These are phyloP conservation scores for Crambe crambe DNA, from an alignment of 37 sponge, comb jelly and placozoan genomes.

Conservation along the genomic window DNA sequence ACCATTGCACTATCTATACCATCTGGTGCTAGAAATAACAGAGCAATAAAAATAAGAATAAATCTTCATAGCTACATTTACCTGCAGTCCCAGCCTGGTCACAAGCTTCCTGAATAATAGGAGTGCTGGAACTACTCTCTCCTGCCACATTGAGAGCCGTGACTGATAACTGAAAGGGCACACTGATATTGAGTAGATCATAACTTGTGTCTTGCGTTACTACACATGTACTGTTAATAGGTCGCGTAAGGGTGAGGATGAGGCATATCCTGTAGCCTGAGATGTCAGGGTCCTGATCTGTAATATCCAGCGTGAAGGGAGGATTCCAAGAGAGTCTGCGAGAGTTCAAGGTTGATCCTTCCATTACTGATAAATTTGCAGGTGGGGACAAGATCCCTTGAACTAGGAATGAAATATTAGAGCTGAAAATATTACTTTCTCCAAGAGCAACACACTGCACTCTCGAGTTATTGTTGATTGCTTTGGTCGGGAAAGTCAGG, in stretches of 20 bases:
- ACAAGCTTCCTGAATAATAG: constrained; percentile 5
- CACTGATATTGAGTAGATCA: neutral
- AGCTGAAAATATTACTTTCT: neutral
- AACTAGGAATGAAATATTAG: neutral
- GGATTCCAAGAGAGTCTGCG: neutral
- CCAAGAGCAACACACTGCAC: neutral
- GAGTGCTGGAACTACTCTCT: constrained; percentile 5
- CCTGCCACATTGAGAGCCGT: constrained; percentile 24
- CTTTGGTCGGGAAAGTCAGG: neutral
- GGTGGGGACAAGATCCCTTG: neutral
- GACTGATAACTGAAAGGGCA: constrained; percentile 13
- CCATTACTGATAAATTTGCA: neutral
- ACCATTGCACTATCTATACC: neutral
- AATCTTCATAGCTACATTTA: neutral
- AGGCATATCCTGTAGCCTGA: constrained; percentile 8
- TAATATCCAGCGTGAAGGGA: constrained; percentile 15
- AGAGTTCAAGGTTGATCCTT: neutral
- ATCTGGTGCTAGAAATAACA: neutral
- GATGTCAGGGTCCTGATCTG: constrained; percentile 15
- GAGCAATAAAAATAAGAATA: neutral
- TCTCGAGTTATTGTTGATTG: neutral
- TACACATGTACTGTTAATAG: neutral
- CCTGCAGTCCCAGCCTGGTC: neutral
- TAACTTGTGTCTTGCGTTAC: neutral
- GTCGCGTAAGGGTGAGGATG: neutral